phyloP scores from a whole-genome alignment of 2,797 vertebrate species.

The Takifugu ocellatus region DNA sequence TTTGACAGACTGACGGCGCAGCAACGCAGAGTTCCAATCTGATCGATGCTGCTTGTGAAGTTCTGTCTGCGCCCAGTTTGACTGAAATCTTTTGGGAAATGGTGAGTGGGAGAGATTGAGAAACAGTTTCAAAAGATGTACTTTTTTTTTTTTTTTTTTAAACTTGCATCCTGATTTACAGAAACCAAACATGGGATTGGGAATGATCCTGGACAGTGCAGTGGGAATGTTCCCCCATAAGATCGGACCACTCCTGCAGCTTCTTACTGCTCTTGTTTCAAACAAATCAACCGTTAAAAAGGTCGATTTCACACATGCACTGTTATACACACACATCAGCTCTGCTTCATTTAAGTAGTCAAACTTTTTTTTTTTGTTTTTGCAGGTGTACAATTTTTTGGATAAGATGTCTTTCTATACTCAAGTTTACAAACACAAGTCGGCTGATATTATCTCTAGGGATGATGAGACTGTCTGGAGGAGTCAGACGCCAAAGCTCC shows the following conservation, averaged over 20 bases:
- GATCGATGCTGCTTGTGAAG: slow-evolving; percentile 92
- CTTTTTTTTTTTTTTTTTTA: neutral
- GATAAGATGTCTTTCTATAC: slow-evolving; percentile 98
- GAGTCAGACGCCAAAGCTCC: slow-evolving; percentile 86
- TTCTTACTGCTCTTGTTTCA: slow-evolving; percentile 90
- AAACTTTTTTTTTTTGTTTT: slow-evolving; percentile 1
- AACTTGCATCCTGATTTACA: slow-evolving; percentile 46
- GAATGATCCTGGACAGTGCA: slow-evolving; percentile 92
- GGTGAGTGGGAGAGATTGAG: slow-evolving; percentile 70
- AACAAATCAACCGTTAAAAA: slow-evolving; percentile 95
- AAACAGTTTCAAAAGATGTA: neutral
- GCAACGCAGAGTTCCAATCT: slow-evolving; percentile 75
- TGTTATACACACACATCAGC: neutral
- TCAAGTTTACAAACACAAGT: slow-evolving; percentile 91
- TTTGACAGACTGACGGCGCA: slow-evolving; percentile 45
- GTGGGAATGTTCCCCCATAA: slow-evolving; percentile 94
- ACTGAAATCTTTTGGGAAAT: slow-evolving; percentile 97
- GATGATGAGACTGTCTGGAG: slow-evolving; percentile 95
- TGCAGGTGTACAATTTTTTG: slow-evolving; percentile 93
- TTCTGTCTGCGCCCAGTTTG: slow-evolving; percentile 88
- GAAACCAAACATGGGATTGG: slow-evolving; percentile 91
- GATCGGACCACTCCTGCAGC: slow-evolving; percentile 87
- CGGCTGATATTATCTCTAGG: slow-evolving; percentile 86
- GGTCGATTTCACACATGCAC: slow-evolving; percentile 62
- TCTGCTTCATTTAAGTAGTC: neutral